Percentiles rank a stretch among this genome's conserved stretches.
Conservation (phyloP, 2,797 vertebrate species). For the Leptatherina wallacei region DNA sequence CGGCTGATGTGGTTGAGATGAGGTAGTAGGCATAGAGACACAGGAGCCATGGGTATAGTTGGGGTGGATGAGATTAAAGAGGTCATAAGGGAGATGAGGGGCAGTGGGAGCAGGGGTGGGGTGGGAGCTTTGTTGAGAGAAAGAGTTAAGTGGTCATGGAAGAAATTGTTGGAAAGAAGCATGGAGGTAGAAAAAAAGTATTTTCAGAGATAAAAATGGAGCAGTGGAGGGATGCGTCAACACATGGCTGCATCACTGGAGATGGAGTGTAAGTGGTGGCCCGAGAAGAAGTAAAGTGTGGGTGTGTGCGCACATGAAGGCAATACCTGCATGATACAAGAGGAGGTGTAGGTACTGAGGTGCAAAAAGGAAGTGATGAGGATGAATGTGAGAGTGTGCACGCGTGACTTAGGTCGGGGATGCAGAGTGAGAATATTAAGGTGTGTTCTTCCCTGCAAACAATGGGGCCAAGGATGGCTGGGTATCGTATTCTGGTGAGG, state of each 20-base stretch:
- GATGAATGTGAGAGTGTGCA: constrained; percentile 58
- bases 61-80: constrained; percentile 54
- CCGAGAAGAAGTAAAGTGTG: constrained; percentile 35
- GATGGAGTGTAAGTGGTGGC: constrained; percentile 52
- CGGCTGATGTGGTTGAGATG: constrained; percentile 15
- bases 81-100: constrained; percentile 34
- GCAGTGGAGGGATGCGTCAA: constrained; percentile 46
- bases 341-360: constrained; percentile 41
- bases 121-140: constrained; percentile 20
- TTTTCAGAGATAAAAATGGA: constrained; percentile 59
- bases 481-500: constrained; percentile 23
- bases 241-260: constrained; percentile 66
- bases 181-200: constrained; percentile 49
- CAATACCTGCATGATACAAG: constrained; percentile 15
- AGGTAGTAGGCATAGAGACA: constrained; percentile 22
- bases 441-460: constrained; percentile 53
- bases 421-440: constrained; percentile 64
- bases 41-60: constrained; percentile 21
- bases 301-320: constrained; percentile 12
- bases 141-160: constrained; percentile 30
- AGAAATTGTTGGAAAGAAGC: constrained; percentile 35
- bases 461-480: constrained; percentile 54
- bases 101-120: neutral
- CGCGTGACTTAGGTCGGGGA: constrained; percentile 38
- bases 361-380: constrained; percentile 59